phyloP scores from a whole-genome alignment of 2,797 vertebrate genomes.

The Amblyraja radiata region DNA sequence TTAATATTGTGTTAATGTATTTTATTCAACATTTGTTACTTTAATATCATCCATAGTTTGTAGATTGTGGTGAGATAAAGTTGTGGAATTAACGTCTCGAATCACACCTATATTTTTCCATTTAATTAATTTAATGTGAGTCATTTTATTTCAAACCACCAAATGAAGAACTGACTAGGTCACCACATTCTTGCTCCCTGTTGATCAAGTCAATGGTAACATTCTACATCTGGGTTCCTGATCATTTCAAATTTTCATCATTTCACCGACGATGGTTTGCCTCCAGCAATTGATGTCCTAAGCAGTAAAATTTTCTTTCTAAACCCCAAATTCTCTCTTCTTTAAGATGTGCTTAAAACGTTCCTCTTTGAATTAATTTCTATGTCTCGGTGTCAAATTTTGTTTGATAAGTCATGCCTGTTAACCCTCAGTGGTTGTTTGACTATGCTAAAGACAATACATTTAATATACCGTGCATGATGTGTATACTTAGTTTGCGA shows the following conservation, averaged over 20 bases:
- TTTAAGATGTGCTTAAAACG: neutral
- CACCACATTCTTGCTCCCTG: neutral
- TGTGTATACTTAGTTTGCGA: neutral
- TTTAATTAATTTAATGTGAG: neutral
- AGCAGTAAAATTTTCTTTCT: neutral
- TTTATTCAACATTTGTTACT: neutral
- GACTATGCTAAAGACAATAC: neutral
- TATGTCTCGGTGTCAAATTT: neutral
- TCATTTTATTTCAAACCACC: neutral
- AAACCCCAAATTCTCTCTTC: neutral
- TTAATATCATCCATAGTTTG: neutral
- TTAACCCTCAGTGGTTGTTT: neutral
- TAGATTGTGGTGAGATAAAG: neutral
- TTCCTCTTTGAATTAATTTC: neutral
- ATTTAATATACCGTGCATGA: neutral
- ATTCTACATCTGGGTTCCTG: neutral
- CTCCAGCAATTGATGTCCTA: neutral
- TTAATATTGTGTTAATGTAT: neutral
- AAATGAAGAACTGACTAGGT: neutral
- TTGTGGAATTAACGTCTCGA: neutral
- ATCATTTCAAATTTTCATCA: neutral
- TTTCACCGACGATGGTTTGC: neutral
- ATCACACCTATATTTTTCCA: neutral
- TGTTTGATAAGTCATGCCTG: neutral
- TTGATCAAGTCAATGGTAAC: neutral